Evolutionary conservation across 2,797 vertebrate genomes (phyloP).

Genomic region (Pseudocheirus occidentalis): DNA sequence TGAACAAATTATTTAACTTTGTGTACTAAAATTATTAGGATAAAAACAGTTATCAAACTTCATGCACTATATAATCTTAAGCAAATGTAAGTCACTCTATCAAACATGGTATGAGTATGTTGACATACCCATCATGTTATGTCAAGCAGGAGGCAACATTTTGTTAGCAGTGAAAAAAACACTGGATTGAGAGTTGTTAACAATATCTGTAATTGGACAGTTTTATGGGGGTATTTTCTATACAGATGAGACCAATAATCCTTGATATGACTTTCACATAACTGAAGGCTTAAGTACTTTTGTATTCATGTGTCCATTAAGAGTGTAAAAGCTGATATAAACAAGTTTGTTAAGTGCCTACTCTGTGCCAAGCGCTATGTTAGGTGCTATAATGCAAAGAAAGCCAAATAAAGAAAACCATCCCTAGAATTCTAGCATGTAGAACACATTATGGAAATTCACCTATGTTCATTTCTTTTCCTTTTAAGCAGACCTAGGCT

Average conservation of each 20-base stretch:
- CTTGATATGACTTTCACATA: too few relatives aligned
- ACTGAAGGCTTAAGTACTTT: too few relatives aligned
- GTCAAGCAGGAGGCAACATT: background rate
- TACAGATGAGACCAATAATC: too few relatives aligned
- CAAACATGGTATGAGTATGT: background rate
- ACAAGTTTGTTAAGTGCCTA: background rate
- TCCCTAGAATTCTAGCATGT: background rate
- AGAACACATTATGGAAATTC: background rate
- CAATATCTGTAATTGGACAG: background rate
- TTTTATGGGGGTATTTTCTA: too few relatives aligned
- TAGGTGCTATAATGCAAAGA: background rate
- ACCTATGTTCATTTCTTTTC: background rate
- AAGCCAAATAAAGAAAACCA: background rate
- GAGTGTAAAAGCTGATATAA: too few relatives aligned
- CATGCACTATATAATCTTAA: background rate
- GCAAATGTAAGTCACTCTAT: background rate
- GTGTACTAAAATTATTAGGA: slow-evolving; percentile 22
- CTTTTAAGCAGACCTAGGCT: background rate
- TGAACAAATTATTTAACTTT: slow-evolving; percentile 4
- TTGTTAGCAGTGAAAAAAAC: background rate
- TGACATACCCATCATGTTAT: background rate
- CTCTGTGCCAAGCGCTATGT: background rate
- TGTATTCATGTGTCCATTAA: too few relatives aligned
- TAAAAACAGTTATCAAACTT: slow-evolving; percentile 3
- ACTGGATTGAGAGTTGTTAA: background rate